A percentile compares a stretch with the other conserved stretches of the same genome.
Evolutionary conservation across 2,113 vertebrate genomes (phyloP).

Genomic region (Myiozetetes cayanensis): DNA sequence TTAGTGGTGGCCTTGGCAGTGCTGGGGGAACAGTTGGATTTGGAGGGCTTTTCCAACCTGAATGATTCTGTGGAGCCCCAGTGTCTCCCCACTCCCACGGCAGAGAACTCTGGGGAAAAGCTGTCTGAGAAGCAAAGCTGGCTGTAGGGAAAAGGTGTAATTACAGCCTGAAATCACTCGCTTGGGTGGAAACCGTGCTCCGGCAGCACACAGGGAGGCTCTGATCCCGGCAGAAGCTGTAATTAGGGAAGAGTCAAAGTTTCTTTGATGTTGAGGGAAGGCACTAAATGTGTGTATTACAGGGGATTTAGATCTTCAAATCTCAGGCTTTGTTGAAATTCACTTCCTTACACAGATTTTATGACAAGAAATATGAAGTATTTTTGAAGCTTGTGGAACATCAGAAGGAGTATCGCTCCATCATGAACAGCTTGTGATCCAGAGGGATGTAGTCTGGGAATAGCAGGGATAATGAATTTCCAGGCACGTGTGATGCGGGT

Average conservation of each 20-base stretch:
- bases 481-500: neutral
- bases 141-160: neutral
- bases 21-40: neutral
- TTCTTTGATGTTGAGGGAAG: neutral
- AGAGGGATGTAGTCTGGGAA: neutral
- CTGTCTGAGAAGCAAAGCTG: neutral
- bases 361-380: constrained; percentile 89
- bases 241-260: neutral
- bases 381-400: constrained; percentile 87
- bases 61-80: neutral
- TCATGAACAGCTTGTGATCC: constrained; percentile 77
- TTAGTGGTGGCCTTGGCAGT: neutral
- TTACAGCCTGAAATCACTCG: neutral
- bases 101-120: neutral
- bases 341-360: constrained; percentile 79
- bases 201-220: rapidly evolving
- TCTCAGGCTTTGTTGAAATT: neutral
- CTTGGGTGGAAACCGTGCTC: neutral
- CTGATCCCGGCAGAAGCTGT: rapidly evolving
- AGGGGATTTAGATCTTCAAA: neutral
- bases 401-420: constrained; percentile 86
- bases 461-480: neutral
- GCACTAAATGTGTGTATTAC: rapidly evolving
- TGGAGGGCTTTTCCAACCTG: neutral
- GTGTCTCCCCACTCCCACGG: rapidly evolving